Conservation (phyloP, 2,113 vertebrate genomes). For the Thomomys bottae region DNA sequence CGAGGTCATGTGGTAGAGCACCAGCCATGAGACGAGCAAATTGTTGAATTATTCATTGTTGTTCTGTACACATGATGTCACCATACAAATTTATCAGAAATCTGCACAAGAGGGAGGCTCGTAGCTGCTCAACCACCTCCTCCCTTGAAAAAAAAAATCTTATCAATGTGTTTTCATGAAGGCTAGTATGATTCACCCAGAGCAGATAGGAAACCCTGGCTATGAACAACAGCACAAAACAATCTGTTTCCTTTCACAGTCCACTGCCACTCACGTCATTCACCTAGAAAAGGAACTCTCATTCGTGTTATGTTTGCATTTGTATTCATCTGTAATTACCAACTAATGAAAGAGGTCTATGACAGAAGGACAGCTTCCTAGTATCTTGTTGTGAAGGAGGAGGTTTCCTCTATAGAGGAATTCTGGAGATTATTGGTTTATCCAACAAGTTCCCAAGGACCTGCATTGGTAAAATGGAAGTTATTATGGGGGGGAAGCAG, state of each 20-base stretch:
- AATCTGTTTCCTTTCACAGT: conserved; percentile 39
- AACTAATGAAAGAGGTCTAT: conserved; percentile 5
- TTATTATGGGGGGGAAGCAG: too few species aligned
- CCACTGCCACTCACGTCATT: neutral
- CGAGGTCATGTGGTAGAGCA: too few species aligned
- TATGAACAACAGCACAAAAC: conserved; percentile 36
- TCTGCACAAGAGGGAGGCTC: neutral
- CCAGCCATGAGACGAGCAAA: too few species aligned
- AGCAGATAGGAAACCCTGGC: conserved; percentile 47
- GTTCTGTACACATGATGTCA: conserved; percentile 1
- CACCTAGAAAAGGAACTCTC: conserved; percentile 47
- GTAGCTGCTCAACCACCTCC: neutral
- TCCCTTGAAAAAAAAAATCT: neutral
- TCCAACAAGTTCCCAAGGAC: neutral
- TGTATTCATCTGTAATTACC: conserved; percentile 25
- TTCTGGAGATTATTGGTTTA: too few species aligned
- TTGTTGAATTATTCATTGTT: conserved; percentile 36
- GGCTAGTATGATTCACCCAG: conserved; percentile 53
- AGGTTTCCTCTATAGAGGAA: neutral
- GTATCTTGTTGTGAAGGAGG: neutral
- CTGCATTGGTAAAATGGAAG: neutral
- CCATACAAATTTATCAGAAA: conserved; percentile 35
- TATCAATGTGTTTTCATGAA: conserved; percentile 52
- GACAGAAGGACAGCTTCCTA: neutral
- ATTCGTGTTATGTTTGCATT: conserved; percentile 28